These are phyloP conservation scores for Ochotona princeps DNA, from an alignment of 2,113 vertebrate genomes.

Conservation along the genomic window DNA sequence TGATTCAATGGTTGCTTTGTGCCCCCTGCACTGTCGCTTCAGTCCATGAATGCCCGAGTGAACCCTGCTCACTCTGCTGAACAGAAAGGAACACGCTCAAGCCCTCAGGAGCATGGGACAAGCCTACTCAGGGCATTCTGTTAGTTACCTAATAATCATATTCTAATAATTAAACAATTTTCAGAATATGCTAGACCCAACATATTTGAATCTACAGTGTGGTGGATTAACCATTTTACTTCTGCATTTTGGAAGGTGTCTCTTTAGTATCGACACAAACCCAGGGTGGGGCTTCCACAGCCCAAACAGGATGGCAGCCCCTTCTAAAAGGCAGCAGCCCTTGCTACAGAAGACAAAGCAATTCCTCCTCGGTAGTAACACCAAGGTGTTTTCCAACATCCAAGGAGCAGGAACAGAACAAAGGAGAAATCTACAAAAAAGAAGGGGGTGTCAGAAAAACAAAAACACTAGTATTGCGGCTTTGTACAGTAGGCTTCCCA, in stretches of 20 bases:
- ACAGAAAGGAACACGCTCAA: neutral
- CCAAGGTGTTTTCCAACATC: neutral
- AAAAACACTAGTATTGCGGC: rapidly evolving
- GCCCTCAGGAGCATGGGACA: neutral
- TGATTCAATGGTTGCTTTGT: neutral
- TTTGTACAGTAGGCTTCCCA: neutral
- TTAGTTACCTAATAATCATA: neutral
- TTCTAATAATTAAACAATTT: neutral
- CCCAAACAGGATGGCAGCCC: neutral
- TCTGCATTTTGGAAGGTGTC: neutral
- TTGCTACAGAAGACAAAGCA: neutral
- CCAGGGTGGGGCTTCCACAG: neutral
- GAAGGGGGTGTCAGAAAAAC: neutral
- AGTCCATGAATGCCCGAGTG: neutral
- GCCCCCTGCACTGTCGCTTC: neutral
- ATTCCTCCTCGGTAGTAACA: neutral
- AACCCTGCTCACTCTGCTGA: rapidly evolving
- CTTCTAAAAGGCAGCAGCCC: neutral
- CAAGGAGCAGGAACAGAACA: neutral
- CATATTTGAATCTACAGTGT: too few species aligned
- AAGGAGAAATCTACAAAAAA: neutral
- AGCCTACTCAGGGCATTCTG: neutral
- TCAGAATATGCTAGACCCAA: neutral
- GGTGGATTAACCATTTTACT: too few species aligned
- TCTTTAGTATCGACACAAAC: neutral